Conservation (phyloP, 2,797 vertebrate species). For the Myotis myotis region DNA sequence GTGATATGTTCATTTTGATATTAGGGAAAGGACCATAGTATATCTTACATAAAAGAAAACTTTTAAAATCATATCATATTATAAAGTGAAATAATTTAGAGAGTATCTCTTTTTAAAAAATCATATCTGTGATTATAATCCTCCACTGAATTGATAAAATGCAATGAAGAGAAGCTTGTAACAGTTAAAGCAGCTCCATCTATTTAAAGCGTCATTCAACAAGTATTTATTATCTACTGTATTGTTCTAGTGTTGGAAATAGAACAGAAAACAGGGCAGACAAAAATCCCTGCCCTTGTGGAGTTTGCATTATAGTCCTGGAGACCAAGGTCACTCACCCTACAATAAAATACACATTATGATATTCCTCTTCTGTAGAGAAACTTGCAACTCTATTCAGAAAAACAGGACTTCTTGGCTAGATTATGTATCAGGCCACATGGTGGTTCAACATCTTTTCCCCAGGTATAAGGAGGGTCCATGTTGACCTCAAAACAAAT, state of each 20-base stretch:
- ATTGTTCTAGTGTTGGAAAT: not conserved
- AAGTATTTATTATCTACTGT: not conserved
- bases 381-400: slow-evolving; percentile 12
- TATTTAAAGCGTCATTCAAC: not conserved
- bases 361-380: not conserved
- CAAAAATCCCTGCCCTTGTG: not conserved
- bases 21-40: not conserved
- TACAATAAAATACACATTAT: not conserved
- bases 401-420: not conserved
- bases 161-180: not conserved
- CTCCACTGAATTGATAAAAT: not conserved
- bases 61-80: not conserved
- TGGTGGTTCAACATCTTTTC: not conserved
- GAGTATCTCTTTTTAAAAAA: not conserved
- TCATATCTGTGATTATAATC: not conserved
- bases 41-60: not conserved
- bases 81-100: slow-evolving; percentile 11
- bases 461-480: not conserved
- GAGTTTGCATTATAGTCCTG: not conserved
- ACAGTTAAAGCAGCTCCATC: not conserved
- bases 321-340: not conserved
- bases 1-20: not conserved
- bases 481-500: not conserved
- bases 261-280: not conserved
- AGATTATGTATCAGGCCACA: not conserved